These are phyloP conservation scores for Sphinx pinastri DNA, from an alignment of 2,888 invertebrate species.

Conservation along the genomic window DNA sequence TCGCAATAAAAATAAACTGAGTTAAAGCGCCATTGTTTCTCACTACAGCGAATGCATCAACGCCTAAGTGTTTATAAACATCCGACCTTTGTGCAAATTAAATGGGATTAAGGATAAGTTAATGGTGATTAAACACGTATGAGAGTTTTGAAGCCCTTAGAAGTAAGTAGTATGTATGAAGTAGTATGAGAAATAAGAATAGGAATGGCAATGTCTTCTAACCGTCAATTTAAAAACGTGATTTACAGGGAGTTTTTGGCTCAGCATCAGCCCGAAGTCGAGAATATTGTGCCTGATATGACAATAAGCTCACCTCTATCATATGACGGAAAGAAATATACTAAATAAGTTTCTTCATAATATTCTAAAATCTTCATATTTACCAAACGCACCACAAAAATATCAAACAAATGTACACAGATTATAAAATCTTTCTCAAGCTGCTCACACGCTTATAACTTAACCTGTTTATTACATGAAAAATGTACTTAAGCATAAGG, in stretches of 20 bases:
- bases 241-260: too few relatives aligned
- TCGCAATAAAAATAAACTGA: background rate
- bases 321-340: too few relatives aligned
- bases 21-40: background rate
- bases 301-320: too few relatives aligned
- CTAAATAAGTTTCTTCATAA: too few relatives aligned
- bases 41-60: background rate
- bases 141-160: background rate
- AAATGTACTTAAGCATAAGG: constrained; percentile 18
- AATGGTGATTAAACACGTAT: constrained; percentile 1
- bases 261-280: too few relatives aligned
- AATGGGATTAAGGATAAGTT: constrained; percentile 9
- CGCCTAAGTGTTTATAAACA: background rate
- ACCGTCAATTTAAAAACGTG: too few relatives aligned
- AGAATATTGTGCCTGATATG: too few relatives aligned
- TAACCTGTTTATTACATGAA: constrained; percentile 18
- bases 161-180: background rate
- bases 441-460: background rate
- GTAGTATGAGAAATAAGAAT: background rate
- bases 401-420: background rate
- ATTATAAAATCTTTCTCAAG: background rate
- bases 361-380: too few relatives aligned
- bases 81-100: background rate
- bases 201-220: background rate
- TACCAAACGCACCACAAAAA: too few relatives aligned